Base-by-base conservation (phyloP, 1,140 invertebrate species). In the Monomorium pharaonis region DNA sequence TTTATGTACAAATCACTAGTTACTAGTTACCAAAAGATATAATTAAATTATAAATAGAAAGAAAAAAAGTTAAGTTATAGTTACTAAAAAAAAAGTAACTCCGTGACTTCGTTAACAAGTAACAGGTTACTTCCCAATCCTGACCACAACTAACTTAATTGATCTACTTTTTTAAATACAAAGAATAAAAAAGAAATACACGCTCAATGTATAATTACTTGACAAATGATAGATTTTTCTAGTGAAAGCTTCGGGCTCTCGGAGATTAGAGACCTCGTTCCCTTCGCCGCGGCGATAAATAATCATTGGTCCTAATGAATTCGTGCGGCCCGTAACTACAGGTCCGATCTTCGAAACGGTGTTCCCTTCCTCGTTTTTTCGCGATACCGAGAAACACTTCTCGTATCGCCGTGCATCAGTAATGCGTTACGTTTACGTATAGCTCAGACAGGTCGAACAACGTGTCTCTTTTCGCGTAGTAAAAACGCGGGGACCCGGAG, bases 271-370 rank as follows among this genome's bases (percentile, higher is more conserved):
- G 37, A 3, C 30, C 47, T 54, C 49, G 21, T 54, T 37, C 18
- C 51, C 14, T 47, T 10, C 65, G 58, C 44, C 21, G 10, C n/a
- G 56, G 37, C 63, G 76, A 88, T 88, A 88, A 86, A 88, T 89
- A 89, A 89, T 77, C 87, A 58, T 42, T 10, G 37, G 56, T 14
- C n/a, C 47, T 89, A 88, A 89, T 88, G 84, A 89, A 88, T 88
- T 88, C 63, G 60, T 54, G 65, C 30, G 63, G 18, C 1, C 37
- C 37, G 30, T 56, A 88, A 86, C 84, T 78, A 77, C 56, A 84
- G 72, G 83, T 65, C 75, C 47, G 37, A 30, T 7, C 74, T 6
- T n/a, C 47, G 24, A 3, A 33, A 33, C 49, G 2, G n/a, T n/a
- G n/a, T n/a, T n/a, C 2, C 7, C 33, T 21, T 24, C 49, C 16